These are phyloP conservation scores for Eudyptes chrysolophus DNA, from an alignment of 2,113 vertebrate species.

Conservation along the genomic window DNA sequence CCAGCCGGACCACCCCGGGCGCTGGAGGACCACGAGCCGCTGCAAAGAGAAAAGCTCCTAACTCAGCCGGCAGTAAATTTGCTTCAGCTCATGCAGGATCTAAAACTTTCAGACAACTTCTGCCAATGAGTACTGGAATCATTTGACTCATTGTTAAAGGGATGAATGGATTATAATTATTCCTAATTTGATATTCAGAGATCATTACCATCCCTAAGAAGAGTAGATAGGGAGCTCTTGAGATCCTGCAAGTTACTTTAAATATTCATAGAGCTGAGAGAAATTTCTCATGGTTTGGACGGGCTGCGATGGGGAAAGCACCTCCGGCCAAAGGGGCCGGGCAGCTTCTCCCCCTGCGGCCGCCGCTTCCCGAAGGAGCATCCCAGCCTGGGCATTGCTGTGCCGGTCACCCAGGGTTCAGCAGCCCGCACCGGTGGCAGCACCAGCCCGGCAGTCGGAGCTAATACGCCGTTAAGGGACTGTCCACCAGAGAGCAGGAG, in stretches of 20 bases:
- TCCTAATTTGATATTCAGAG: conserved; percentile 45
- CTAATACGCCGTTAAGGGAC: too few relatives aligned
- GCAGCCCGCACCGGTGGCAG: fast-evolving
- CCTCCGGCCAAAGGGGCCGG: fast-evolving
- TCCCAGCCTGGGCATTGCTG: neutral
- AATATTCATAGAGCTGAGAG: conserved; percentile 29
- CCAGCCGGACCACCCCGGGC: fast-evolving
- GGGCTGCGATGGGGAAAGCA: neutral
- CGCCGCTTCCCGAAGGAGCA: fast-evolving
- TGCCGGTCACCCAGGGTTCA: neutral
- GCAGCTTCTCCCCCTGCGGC: fast-evolving
- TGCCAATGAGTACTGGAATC: neutral
- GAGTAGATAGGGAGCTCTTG: neutral
- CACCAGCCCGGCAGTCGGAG: neutral
- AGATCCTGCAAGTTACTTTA: neutral
- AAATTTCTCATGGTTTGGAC: neutral
- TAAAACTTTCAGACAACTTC: neutral
- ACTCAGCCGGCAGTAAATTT: neutral
- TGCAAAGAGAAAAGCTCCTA: neutral
- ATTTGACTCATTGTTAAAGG: neutral
- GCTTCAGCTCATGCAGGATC: neutral
- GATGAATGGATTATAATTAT: conserved; percentile 11
- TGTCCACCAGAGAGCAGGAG: neutral
- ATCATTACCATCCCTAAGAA: neutral
- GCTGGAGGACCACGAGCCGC: fast-evolving